Percentiles rank a stretch among this genome's conserved stretches.
Conservation (phyloP, 1,140 invertebrate species). For the Bicyclus anynana region DNA sequence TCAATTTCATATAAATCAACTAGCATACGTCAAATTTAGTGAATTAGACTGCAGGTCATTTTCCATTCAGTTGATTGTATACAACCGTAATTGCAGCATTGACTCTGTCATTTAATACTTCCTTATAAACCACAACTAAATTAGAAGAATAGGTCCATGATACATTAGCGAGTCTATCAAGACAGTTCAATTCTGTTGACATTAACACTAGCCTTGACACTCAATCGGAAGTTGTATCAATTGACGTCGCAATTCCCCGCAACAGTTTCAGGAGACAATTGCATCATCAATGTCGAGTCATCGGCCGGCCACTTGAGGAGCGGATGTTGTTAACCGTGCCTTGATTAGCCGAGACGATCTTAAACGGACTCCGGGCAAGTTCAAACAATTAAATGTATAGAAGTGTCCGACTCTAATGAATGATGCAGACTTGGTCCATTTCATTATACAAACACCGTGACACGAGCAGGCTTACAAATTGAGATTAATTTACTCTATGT, state of each 20-base stretch:
- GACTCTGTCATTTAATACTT: no score
- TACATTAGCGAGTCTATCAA: not conserved
- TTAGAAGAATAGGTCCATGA: not conserved
- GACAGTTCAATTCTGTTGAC: slow-evolving; percentile 50
- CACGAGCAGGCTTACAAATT: slow-evolving; percentile 67
- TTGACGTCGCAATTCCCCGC: slow-evolving; percentile 53
- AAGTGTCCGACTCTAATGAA: slow-evolving; percentile 76
- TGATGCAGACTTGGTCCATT: slow-evolving; percentile 70
- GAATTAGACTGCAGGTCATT: no score
- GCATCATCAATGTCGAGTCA: slow-evolving; percentile 69
- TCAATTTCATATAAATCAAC: no score
- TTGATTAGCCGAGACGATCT: slow-evolving; percentile 73
- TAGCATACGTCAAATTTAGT: no score
- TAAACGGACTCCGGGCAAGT: slow-evolving; percentile 68
- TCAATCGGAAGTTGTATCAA: slow-evolving; percentile 66
- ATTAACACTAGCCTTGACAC: slow-evolving; percentile 59
- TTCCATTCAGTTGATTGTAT: no score
- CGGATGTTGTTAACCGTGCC: slow-evolving; percentile 73
- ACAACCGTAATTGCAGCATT: no score
- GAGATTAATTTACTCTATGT: slow-evolving; percentile 66
- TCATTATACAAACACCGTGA: slow-evolving; percentile 72
- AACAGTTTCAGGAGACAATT: slow-evolving; percentile 57
- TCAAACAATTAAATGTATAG: slow-evolving; percentile 76
- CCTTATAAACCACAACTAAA: not conserved
- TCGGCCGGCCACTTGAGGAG: slow-evolving; percentile 64